Evolutionary conservation across 2,888 invertebrate species (phyloP).

Genomic region (Chromoteleia sp.): DNA sequence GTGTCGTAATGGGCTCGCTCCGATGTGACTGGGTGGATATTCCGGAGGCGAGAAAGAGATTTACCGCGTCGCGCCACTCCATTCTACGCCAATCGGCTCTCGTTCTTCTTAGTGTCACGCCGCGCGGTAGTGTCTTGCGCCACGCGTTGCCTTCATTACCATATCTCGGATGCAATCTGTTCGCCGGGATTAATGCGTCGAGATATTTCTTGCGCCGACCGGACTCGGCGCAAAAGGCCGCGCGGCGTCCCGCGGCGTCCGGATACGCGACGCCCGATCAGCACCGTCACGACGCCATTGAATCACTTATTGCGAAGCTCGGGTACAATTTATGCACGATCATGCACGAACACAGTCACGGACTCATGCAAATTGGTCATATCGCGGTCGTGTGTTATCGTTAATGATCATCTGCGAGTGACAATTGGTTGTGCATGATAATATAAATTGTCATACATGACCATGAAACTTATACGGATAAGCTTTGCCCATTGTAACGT

Average conservation of each 20-base stretch:
- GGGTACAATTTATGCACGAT: slow-evolving; percentile 51
- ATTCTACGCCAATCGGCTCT: slow-evolving; percentile 81
- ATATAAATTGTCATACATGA: slow-evolving; percentile 19
- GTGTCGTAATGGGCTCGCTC: slow-evolving; percentile 59
- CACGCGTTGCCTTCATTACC: slow-evolving; percentile 84
- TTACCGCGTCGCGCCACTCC: slow-evolving; percentile 79
- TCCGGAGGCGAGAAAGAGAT: slow-evolving; percentile 82
- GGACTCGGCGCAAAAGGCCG: slow-evolving; percentile 64
- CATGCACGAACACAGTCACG: slow-evolving; percentile 40
- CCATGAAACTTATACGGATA: slow-evolving; percentile 40
- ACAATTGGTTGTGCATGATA: slow-evolving; percentile 40
- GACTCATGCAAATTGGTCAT: slow-evolving; percentile 42
- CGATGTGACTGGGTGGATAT: slow-evolving; percentile 69
- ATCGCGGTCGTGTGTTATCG: slow-evolving; percentile 35
- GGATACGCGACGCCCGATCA: slow-evolving; percentile 63
- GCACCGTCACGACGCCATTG: slow-evolving; percentile 62
- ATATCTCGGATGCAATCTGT: slow-evolving; percentile 84
- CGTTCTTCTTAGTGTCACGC: slow-evolving; percentile 82
- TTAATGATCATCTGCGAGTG: slow-evolving; percentile 41
- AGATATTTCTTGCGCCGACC: slow-evolving; percentile 79
- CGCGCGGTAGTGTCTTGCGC: slow-evolving; percentile 78
- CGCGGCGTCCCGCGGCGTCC: slow-evolving; percentile 64
- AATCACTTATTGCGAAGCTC: slow-evolving; percentile 13
- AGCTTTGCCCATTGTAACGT: background rate
- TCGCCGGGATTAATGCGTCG: slow-evolving; percentile 81